A percentile compares a stretch with the other conserved stretches of the same genome.
Conservation (phyloP, 2,113 vertebrate genomes). For the Alouatta palliata region DNA sequence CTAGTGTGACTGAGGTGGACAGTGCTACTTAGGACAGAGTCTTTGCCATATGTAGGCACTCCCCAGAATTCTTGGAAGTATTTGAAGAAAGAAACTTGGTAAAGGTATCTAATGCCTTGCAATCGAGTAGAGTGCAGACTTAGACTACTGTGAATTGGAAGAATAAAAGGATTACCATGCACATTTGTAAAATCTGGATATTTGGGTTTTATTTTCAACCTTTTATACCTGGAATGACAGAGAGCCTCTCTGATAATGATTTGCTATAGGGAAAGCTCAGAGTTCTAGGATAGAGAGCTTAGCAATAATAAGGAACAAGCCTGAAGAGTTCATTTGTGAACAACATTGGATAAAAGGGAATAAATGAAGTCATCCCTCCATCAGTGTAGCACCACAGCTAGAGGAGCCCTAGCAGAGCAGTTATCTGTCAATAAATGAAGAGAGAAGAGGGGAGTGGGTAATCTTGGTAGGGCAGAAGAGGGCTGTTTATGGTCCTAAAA, state of each 20-base stretch:
- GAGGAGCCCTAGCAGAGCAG: background rate
- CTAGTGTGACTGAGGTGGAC: background rate
- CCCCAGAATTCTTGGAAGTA: background rate
- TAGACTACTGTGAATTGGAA: background rate
- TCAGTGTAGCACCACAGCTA: rapidly evolving
- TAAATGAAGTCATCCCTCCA: background rate
- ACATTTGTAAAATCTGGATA: background rate
- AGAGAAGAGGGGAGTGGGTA: background rate
- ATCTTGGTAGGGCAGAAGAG: background rate
- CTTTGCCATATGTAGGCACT: background rate
- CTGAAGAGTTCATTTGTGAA: background rate
- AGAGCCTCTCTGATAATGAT: background rate
- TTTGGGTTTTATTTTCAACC: background rate
- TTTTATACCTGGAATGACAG: background rate
- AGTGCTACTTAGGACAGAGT: background rate
- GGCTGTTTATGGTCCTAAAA: conserved; percentile 47
- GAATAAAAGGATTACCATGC: background rate
- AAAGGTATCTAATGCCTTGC: background rate
- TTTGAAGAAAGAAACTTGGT: background rate
- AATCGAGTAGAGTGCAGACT: background rate
- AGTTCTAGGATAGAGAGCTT: background rate
- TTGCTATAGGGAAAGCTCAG: background rate
- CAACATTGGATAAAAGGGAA: background rate
- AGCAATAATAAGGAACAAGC: background rate
- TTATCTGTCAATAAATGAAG: background rate